These are phyloP conservation scores for Sphaeramia orbicularis DNA, from an alignment of 2,797 vertebrate genomes.

Conservation along the genomic window DNA sequence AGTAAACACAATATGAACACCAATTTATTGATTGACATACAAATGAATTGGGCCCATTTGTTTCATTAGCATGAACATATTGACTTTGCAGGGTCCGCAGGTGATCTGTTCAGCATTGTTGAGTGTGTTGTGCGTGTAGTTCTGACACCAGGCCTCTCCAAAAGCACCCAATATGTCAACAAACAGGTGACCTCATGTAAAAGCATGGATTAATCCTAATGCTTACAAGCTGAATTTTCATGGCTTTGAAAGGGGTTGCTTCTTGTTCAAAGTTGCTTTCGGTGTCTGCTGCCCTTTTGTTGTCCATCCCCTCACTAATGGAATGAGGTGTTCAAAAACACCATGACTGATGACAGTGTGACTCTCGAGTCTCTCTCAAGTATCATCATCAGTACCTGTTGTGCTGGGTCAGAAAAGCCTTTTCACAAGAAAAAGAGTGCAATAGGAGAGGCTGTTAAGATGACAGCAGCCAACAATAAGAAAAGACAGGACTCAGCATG, in stretches of 20 bases:
- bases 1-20: too few species aligned
- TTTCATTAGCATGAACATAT: too few species aligned
- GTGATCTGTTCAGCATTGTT: too few species aligned
- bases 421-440: background rate
- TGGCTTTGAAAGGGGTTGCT: constrained; percentile 5
- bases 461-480: constrained; percentile 22
- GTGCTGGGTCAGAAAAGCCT: constrained; percentile 8
- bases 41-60: too few species aligned
- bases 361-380: constrained; percentile 8
- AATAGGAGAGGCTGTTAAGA: constrained; percentile 23
- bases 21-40: too few species aligned
- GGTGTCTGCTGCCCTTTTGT: background rate
- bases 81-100: too few species aligned
- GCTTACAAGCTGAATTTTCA: too few species aligned
- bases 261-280: background rate
- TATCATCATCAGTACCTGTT: background rate
- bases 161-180: too few species aligned
- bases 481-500: constrained; percentile 27
- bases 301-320: constrained; percentile 1
- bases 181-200: too few species aligned
- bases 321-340: constrained; percentile 3
- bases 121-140: too few species aligned
- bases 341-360: background rate
- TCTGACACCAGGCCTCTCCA: too few species aligned
- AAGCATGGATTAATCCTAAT: too few species aligned